These are phyloP conservation scores for Himantopus leucocephalus DNA, from an alignment of 2,113 vertebrate species.

Conservation along the genomic window DNA sequence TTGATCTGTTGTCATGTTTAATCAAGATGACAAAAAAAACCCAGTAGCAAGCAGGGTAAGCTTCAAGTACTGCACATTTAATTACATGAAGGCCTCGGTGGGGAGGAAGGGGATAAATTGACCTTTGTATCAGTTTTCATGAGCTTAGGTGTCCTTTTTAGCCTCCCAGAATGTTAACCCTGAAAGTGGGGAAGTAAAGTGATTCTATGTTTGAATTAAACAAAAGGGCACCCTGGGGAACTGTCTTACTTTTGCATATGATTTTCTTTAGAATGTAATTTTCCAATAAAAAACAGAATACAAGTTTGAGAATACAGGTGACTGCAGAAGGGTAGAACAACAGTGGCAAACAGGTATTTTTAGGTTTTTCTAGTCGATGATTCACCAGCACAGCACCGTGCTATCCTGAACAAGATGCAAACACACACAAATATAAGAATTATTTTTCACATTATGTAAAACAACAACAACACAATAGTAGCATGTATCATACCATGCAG, in stretches of 20 bases:
- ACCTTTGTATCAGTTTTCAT: constrained; percentile 48
- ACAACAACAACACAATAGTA: not conserved
- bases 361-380: not conserved
- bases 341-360: not conserved
- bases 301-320: not conserved
- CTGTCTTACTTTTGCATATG: not conserved
- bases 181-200: not conserved
- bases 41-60: not conserved
- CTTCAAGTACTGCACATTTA: constrained; percentile 30
- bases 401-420: not conserved
- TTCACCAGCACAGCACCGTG: not conserved
- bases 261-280: not conserved
- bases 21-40: not conserved
- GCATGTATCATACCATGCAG: not conserved
- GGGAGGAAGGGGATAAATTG: constrained; percentile 23
- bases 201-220: not conserved
- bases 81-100: constrained; percentile 9
- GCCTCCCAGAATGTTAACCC: not conserved
- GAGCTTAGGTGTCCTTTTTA: constrained; percentile 34
- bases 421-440: not conserved
- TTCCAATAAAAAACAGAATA: not conserved
- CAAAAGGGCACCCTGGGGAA: not conserved
- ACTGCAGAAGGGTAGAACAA: not conserved
- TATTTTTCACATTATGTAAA: not conserved
- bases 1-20: constrained; percentile 55